phyloP scores from a whole-genome alignment of 2,888 invertebrate species.

The Sphaeridia pumilis region DNA sequence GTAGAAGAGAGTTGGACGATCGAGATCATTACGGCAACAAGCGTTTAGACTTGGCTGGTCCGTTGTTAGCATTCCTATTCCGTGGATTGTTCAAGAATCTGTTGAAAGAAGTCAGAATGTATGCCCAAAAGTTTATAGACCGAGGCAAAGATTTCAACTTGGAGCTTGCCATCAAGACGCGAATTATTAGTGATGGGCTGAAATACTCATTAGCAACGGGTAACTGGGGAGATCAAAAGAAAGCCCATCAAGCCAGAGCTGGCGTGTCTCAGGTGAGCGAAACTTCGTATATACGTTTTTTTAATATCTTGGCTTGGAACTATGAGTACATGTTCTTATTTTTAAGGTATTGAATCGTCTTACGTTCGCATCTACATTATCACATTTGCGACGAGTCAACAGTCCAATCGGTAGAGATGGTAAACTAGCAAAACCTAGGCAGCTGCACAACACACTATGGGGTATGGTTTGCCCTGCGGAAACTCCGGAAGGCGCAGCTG shows the following conservation, averaged over 20 bases:
- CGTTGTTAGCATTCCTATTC: slow-evolving; percentile 90
- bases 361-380: slow-evolving; percentile 96
- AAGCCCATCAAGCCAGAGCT: slow-evolving; percentile 95
- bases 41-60: slow-evolving; percentile 92
- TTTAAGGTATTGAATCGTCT: slow-evolving; percentile 83
- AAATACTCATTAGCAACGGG: slow-evolving; percentile 97
- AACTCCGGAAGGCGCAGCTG: slow-evolving; percentile 95
- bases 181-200: slow-evolving; percentile 94
- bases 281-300: neutral
- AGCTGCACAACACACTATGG: slow-evolving; percentile 98
- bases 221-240: slow-evolving; percentile 99
- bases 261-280: slow-evolving; percentile 73
- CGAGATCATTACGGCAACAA: slow-evolving; percentile 99
- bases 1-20: slow-evolving; percentile 94
- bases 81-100: slow-evolving; percentile 91
- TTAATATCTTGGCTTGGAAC: neutral
- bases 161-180: slow-evolving; percentile 90
- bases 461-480: slow-evolving; percentile 99
- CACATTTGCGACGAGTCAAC: slow-evolving; percentile 94
- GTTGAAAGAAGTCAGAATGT: slow-evolving; percentile 94
- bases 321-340: neutral
- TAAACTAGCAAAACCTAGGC: slow-evolving; percentile 95
- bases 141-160: slow-evolving; percentile 97
- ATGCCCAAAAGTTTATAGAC: slow-evolving; percentile 98
- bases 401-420: slow-evolving; percentile 99